Percentiles rank a stretch among this genome's conserved stretches.
These are phyloP conservation scores for Lathronympha strigana DNA, from an alignment of 2,888 invertebrate species.

Conservation along the genomic window DNA sequence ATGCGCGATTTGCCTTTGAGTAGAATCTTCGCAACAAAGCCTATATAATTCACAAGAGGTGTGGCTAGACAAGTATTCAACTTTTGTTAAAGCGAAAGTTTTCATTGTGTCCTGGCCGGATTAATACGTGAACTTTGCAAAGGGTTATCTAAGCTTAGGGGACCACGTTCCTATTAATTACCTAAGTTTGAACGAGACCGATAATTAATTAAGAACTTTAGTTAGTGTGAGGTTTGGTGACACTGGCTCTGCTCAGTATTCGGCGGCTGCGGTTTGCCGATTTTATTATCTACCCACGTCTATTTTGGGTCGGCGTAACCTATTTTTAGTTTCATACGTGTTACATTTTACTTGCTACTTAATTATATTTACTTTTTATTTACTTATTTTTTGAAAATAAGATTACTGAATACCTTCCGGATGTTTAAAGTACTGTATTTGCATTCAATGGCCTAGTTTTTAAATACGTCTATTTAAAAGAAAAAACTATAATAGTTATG, in stretches of 20 bases:
- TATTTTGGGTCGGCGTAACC: neutral
- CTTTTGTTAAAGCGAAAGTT: slow-evolving; percentile 53
- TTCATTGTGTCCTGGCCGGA: slow-evolving; percentile 71
- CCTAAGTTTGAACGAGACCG: slow-evolving; percentile 67
- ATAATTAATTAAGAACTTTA: slow-evolving; percentile 74
- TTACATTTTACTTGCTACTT: no score
- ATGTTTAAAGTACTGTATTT: no score
- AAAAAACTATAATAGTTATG: no score
- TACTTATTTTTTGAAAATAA: no score
- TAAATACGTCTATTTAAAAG: no score
- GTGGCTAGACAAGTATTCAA: slow-evolving; percentile 44
- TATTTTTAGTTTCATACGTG: no score
- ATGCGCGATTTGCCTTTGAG: no score
- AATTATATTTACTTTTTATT: no score
- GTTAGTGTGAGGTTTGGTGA: slow-evolving; percentile 49
- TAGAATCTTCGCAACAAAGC: neutral
- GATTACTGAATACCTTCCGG: no score
- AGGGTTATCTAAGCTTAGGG: slow-evolving; percentile 77
- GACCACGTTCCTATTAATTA: slow-evolving; percentile 79
- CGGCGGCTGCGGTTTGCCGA: slow-evolving; percentile 41
- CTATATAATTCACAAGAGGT: slow-evolving; percentile 30
- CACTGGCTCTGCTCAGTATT: slow-evolving; percentile 45
- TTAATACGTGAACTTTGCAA: slow-evolving; percentile 77
- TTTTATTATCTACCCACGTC: slow-evolving; percentile 20
- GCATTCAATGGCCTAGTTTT: no score